phyloP scores from a whole-genome alignment of 1,140 invertebrate species.

The Mercenaria mercenaria region DNA sequence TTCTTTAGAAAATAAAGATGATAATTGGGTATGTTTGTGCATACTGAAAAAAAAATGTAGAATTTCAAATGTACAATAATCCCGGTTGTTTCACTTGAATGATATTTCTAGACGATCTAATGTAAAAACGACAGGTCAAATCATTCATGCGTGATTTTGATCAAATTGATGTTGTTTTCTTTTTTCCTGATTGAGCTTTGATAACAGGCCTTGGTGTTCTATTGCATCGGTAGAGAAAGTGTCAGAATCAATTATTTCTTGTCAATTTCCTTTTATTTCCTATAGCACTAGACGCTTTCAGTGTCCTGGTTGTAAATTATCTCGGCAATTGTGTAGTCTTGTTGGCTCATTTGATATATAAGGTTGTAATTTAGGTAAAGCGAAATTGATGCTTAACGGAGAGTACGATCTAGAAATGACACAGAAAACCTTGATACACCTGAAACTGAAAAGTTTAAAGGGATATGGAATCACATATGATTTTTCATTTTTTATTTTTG shows the following conservation, averaged over 20 bases:
- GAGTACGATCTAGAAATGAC: too few species aligned
- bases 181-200: not conserved
- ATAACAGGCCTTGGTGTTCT: not conserved
- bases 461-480: too few species aligned
- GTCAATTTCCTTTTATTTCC: not conserved
- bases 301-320: not conserved
- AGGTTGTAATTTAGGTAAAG: not conserved
- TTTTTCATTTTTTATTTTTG: too few species aligned
- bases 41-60: too few species aligned
- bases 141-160: not conserved
- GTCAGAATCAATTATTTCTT: conserved; percentile 14
- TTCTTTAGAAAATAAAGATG: too few species aligned
- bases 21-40: too few species aligned
- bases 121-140: too few species aligned
- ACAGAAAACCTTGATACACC: too few species aligned
- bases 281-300: not conserved
- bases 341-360: not conserved
- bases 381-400: not conserved
- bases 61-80: too few species aligned
- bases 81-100: too few species aligned
- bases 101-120: too few species aligned
- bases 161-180: not conserved
- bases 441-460: too few species aligned
- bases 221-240: not conserved
- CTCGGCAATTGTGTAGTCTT: not conserved